Conservation (phyloP, 2,888 invertebrate species). For the Noctua janthe region DNA sequence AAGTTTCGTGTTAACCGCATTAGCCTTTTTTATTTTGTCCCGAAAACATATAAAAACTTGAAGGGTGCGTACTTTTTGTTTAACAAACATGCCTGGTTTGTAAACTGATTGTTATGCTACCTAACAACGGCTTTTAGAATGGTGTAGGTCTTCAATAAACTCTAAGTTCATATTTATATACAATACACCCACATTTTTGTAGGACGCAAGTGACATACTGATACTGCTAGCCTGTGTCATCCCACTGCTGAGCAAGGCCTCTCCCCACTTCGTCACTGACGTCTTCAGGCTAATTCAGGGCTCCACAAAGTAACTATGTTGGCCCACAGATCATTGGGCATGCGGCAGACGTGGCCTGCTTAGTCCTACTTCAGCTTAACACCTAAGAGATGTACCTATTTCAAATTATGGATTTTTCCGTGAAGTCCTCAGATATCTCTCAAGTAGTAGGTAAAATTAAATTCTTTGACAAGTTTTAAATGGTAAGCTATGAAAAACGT, state of each 20-base stretch:
- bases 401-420: background rate
- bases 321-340: background rate
- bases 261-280: background rate
- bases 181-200: background rate
- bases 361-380: background rate
- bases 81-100: constrained; percentile 8
- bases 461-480: background rate
- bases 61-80: constrained; percentile 16
- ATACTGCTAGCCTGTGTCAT: background rate
- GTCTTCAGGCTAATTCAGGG: background rate
- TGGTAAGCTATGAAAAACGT: background rate
- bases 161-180: background rate
- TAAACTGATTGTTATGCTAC: constrained; percentile 14
- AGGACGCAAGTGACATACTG: background rate
- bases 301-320: background rate
- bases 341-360: too few species aligned
- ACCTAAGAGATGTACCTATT: background rate
- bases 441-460: background rate
- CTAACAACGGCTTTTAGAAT: constrained; percentile 14
- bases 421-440: background rate
- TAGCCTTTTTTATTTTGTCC: constrained; percentile 10
- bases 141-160: background rate
- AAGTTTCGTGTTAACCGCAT: constrained; percentile 38
- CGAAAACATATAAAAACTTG: constrained; percentile 14
- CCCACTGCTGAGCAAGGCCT: background rate